Conservation (phyloP, 2,797 vertebrate genomes). For the Picus viridis region DNA sequence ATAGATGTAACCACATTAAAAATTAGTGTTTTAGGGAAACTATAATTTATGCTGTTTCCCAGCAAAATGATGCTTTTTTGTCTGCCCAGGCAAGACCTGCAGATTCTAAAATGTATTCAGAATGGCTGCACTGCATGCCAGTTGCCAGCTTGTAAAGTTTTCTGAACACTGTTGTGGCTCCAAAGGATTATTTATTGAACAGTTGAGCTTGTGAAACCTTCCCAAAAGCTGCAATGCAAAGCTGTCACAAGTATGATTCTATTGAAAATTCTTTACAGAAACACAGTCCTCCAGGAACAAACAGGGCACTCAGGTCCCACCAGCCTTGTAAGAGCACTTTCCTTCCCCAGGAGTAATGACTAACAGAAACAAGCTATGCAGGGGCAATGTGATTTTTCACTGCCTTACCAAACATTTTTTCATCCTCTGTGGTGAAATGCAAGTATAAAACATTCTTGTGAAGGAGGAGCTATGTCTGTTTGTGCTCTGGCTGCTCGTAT, state of each 20-base stretch:
- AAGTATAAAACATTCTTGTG: not conserved
- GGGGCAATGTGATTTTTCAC: rapidly evolving
- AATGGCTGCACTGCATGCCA: not conserved
- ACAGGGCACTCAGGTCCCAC: not conserved
- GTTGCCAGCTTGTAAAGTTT: slow-evolving; percentile 14
- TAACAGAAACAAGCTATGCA: not conserved
- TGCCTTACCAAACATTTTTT: not conserved
- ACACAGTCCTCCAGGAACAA: not conserved
- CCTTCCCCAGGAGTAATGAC: not conserved
- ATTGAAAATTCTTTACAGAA: not conserved
- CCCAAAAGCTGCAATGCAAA: slow-evolving; percentile 9
- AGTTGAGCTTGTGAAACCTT: not conserved
- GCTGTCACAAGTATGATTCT: not conserved
- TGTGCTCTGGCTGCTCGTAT: not conserved
- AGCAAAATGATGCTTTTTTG: not conserved
- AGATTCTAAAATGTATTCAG: slow-evolving; percentile 3
- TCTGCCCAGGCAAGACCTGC: not conserved
- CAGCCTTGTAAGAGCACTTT: not conserved
- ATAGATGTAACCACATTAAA: not conserved
- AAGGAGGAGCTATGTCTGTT: not conserved
- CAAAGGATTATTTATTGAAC: slow-evolving; percentile 37
- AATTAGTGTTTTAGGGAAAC: not conserved
- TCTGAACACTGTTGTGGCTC: not conserved
- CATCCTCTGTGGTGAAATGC: rapidly evolving
- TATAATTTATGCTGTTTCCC: not conserved